Conservation (phyloP, 1,140 invertebrate genomes). For the Rhagoletis zephyria region DNA sequence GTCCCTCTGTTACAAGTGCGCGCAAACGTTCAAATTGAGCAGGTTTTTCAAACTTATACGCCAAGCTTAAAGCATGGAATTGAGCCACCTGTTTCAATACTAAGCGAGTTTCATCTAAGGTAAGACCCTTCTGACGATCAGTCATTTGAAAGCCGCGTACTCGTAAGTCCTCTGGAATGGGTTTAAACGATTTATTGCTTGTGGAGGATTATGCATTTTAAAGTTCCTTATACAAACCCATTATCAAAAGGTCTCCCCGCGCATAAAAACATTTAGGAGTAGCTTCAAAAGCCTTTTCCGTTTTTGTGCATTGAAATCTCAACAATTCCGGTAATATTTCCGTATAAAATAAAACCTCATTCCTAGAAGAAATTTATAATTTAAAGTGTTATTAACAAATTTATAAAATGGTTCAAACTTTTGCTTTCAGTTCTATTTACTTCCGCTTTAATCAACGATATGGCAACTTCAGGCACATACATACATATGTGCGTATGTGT, state of each 20-base stretch:
- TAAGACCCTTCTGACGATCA: constrained; percentile 78
- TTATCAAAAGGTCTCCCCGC: constrained; percentile 77
- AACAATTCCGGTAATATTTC: constrained; percentile 79
- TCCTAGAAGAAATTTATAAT: constrained; percentile 70
- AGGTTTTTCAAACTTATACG: constrained; percentile 78
- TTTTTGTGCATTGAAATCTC: constrained; percentile 75
- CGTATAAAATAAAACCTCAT: constrained; percentile 82
- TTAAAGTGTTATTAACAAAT: neutral
- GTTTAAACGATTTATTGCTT: neutral
- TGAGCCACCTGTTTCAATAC: constrained; percentile 79
- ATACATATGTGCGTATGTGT: neutral
- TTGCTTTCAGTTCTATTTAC: too few species aligned
- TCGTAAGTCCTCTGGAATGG: constrained; percentile 73
- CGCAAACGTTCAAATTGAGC: constrained; percentile 77
- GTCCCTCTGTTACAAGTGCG: constrained; percentile 75
- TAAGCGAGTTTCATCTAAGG: constrained; percentile 76
- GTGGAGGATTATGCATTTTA: neutral
- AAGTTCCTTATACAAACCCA: constrained; percentile 75
- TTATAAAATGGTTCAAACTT: too few species aligned
- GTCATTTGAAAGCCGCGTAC: constrained; percentile 79
- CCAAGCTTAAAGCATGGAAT: constrained; percentile 80
- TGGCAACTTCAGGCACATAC: neutral
- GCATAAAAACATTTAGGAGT: constrained; percentile 80
- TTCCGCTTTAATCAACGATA: neutral
- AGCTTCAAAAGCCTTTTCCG: constrained; percentile 75